Evolutionary conservation across 2,797 vertebrate species (phyloP).

Genomic region (Momotus momota): DNA sequence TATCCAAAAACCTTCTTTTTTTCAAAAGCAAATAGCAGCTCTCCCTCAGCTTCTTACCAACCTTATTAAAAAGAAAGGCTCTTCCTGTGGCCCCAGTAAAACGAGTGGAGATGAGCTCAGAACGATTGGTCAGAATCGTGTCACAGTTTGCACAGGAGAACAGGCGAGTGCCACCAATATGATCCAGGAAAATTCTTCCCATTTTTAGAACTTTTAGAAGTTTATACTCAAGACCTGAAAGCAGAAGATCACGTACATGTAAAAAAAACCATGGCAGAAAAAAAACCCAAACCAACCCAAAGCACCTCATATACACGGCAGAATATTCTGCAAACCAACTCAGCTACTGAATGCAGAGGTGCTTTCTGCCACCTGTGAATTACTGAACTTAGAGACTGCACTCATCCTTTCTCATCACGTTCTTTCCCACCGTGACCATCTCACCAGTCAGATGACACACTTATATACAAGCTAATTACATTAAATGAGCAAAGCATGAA

Average conservation of each 20-base stretch:
- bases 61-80: conserved; percentile 99
- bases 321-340: neutral
- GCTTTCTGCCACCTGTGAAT: neutral
- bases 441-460: neutral
- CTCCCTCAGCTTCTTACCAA: conserved; percentile 54
- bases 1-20: neutral
- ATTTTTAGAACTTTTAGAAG: conserved; percentile 75
- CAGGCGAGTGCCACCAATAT: conserved; percentile 96
- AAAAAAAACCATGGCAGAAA: neutral
- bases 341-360: neutral
- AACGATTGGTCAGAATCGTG: conserved; percentile 96
- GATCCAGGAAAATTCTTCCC: conserved; percentile 98
- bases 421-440: neutral
- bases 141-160: conserved; percentile 99
- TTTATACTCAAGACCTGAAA: conserved; percentile 66
- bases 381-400: neutral
- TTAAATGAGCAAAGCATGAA: neutral
- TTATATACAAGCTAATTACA: neutral
- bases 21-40: neutral
- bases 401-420: neutral
- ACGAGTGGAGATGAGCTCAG: conserved; percentile 96
- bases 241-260: neutral
- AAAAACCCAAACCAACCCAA: neutral
- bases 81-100: conserved; percentile 97
- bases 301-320: neutral